Evolutionary conservation across 1,140 invertebrate genomes (phyloP).

Genomic region (Bombus superbus): DNA sequence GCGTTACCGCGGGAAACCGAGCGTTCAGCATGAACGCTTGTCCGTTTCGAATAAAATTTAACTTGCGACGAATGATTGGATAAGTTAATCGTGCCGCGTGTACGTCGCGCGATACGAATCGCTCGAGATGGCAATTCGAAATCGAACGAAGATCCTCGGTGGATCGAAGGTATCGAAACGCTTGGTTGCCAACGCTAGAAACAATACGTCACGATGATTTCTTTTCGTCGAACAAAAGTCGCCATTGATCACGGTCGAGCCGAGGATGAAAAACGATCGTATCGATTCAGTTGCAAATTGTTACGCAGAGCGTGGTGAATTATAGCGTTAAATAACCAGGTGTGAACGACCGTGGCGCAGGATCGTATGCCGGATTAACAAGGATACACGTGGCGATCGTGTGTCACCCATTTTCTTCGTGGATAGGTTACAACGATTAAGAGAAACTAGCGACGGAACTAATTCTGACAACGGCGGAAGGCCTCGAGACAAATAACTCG

Average conservation of each 20-base stretch:
- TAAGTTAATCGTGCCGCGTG: no score
- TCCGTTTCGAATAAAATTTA: no score
- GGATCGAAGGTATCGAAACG: background rate
- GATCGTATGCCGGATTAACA: slow-evolving; percentile 29
- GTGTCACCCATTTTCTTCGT: slow-evolving; percentile 30
- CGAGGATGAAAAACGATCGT: slow-evolving; percentile 27
- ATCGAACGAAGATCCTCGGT: background rate
- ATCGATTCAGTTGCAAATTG: slow-evolving; percentile 48
- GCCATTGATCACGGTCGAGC: background rate
- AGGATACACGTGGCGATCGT: slow-evolving; percentile 29
- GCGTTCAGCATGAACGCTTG: no score
- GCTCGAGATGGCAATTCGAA: no score
- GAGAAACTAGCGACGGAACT: background rate
- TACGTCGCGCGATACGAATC: no score
- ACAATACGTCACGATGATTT: background rate
- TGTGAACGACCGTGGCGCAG: slow-evolving; percentile 25
- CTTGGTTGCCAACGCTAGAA: background rate
- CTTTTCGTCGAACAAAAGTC: background rate
- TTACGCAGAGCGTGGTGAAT: background rate
- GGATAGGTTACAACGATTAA: background rate
- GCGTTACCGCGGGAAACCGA: no score
- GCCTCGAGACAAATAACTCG: background rate
- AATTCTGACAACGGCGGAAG: background rate
- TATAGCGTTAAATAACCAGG: slow-evolving; percentile 28
- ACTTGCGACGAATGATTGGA: no score